A percentile compares a stretch with the other conserved stretches of the same genome.
phyloP scores from a whole-genome alignment of 2,797 vertebrate species.

The Chiroxiphia lanceolata region DNA sequence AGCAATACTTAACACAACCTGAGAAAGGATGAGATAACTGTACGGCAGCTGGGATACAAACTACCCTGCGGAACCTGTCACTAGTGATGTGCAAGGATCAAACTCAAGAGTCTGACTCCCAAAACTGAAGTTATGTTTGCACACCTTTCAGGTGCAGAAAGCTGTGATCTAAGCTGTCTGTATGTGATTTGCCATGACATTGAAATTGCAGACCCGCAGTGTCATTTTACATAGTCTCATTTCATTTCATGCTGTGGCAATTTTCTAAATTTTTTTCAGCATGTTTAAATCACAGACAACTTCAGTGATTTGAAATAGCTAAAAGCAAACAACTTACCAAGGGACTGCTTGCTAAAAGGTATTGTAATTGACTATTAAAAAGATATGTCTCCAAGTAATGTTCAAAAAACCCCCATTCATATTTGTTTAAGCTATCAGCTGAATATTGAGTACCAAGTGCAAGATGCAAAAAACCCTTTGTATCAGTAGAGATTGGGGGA shows the following conservation, averaged over 20 bases:
- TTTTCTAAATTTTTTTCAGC: neutral
- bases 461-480: rapidly evolving
- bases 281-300: neutral
- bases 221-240: neutral
- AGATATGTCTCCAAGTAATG: neutral
- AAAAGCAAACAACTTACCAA: neutral
- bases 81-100: neutral
- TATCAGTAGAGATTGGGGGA: neutral
- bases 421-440: neutral
- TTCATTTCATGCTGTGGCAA: neutral
- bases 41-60: neutral
- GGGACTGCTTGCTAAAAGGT: neutral
- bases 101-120: neutral
- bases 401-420: rapidly evolving
- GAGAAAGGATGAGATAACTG: neutral
- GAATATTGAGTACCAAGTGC: neutral
- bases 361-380: neutral
- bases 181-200: neutral
- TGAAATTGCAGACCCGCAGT: neutral
- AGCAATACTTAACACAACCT: neutral
- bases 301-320: neutral
- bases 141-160: neutral
- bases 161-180: neutral
- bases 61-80: neutral
- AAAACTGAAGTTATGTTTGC: neutral